phyloP scores from a whole-genome alignment of 2,888 invertebrate species.

The Automeris io region DNA sequence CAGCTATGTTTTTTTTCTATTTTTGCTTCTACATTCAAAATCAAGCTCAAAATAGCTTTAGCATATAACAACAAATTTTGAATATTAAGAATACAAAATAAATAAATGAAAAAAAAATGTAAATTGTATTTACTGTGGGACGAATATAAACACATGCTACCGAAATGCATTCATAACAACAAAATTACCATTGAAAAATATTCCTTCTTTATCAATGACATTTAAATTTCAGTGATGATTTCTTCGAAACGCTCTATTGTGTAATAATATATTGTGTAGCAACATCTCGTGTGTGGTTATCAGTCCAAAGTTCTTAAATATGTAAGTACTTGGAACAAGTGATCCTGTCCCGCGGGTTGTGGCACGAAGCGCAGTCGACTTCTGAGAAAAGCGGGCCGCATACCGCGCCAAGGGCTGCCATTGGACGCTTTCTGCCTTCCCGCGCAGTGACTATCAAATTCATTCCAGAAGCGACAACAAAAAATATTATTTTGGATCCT shows the following conservation, averaged over 20 bases:
- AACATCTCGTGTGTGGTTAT: conserved; percentile 2
- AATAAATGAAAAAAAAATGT: background rate
- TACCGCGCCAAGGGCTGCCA: conserved; percentile 51
- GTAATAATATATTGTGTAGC: background rate
- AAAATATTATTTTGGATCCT: background rate
- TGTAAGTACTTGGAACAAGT: conserved; percentile 27
- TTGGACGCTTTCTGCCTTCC: conserved; percentile 46
- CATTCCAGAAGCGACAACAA: conserved; percentile 4
- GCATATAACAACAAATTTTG: too few relatives aligned
- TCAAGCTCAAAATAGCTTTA: too few relatives aligned
- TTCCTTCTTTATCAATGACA: too few relatives aligned
- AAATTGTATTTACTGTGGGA: background rate
- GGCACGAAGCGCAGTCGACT: conserved; percentile 36
- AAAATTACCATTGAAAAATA: too few relatives aligned
- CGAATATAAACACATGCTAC: too few relatives aligned
- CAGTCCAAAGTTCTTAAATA: conserved; percentile 7
- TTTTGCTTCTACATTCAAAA: too few relatives aligned
- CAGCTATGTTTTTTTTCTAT: too few relatives aligned
- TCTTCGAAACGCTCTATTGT: too few relatives aligned
- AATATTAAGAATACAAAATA: too few relatives aligned
- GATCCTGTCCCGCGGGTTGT: conserved; percentile 33
- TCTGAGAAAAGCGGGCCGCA: conserved; percentile 74
- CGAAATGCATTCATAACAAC: too few relatives aligned
- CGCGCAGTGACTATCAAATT: conserved; percentile 24
- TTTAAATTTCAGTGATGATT: too few relatives aligned